These are phyloP conservation scores for Syngnathus floridae DNA, from an alignment of 2,113 vertebrate genomes.

Conservation along the genomic window DNA sequence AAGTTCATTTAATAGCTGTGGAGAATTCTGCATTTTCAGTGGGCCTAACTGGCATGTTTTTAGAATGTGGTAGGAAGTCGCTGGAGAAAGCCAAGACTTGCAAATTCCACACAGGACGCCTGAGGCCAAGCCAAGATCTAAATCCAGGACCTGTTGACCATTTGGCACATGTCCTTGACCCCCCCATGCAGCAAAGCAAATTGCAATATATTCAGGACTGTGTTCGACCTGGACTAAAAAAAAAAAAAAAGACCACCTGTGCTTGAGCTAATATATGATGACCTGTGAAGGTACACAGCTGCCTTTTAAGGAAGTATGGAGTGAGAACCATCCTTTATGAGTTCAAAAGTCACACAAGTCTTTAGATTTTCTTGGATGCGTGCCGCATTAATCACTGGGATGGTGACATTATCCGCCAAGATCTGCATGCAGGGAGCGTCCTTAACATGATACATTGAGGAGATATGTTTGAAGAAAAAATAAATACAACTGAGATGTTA, in stretches of 20 bases:
- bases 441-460: conserved; percentile 3
- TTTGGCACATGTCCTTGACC: too few relatives aligned
- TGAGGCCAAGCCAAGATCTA: too few relatives aligned
- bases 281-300: conserved; percentile 13
- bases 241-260: not conserved
- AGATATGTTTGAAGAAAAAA: conserved; percentile 2
- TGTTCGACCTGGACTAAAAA: not conserved
- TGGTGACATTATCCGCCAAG: conserved; percentile 30
- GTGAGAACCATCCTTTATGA: conserved; percentile 1
- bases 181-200: too few relatives aligned
- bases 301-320: conserved; percentile 34
- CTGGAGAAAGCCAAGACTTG: too few relatives aligned
- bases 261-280: conserved; percentile 34
- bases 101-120: too few relatives aligned
- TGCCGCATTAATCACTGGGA: conserved; percentile 14
- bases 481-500: not conserved
- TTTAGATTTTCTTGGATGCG: conserved; percentile 22
- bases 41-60: too few relatives aligned
- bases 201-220: not conserved
- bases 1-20: too few relatives aligned
- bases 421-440: conserved; percentile 31
- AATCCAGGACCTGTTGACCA: too few relatives aligned
- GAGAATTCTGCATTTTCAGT: too few relatives aligned
- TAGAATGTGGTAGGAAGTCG: too few relatives aligned
- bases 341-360: conserved; percentile 34